Evolutionary conservation across 2,113 vertebrate species (phyloP).

Genomic region (Sylvilagus bachmani): DNA sequence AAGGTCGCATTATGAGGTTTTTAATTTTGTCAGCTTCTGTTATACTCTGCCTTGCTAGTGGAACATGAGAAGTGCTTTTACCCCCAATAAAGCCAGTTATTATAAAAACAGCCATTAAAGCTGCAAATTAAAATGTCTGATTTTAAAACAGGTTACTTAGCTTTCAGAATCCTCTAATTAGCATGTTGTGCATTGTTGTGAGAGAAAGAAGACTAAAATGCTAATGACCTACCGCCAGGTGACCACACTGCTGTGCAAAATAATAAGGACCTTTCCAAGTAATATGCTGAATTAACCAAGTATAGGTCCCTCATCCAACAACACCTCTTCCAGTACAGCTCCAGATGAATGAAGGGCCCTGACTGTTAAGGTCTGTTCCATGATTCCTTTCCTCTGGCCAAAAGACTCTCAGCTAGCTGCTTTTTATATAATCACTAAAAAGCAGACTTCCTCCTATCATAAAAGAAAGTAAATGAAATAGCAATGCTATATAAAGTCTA

Average conservation of each 20-base stretch:
- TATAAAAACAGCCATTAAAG: conserved; percentile 91
- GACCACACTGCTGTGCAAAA: conserved; percentile 87
- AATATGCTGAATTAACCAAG: conserved; percentile 84
- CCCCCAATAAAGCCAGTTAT: conserved; percentile 88
- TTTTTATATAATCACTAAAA: conserved; percentile 53
- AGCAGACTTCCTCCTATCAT: conserved; percentile 48
- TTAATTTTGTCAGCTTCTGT: conserved; percentile 91
- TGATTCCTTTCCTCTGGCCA: conserved; percentile 4
- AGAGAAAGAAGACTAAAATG: conserved; percentile 89
- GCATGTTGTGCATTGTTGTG: conserved; percentile 90
- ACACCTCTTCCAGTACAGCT: conserved; percentile 55
- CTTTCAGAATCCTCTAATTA: conserved; percentile 92
- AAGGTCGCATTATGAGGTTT: conserved; percentile 92
- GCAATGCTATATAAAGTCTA: conserved; percentile 9
- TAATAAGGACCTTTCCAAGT: conserved; percentile 85
- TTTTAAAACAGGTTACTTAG: conserved; percentile 93
- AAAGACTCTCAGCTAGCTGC: conserved; percentile 15
- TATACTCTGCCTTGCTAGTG: conserved; percentile 85
- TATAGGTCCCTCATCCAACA: conserved; percentile 69
- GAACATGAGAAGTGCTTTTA: conserved; percentile 88
- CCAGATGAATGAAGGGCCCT: conserved; percentile 44
- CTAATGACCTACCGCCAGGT: conserved; percentile 91
- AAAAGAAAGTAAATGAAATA: conserved; percentile 66
- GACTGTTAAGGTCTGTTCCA: background rate
- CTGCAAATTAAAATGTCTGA: conserved; percentile 91